phyloP scores from a whole-genome alignment of 30 jellyfish, hydroid and myxozoan genomes.

The Cassiopea xamachana region DNA sequence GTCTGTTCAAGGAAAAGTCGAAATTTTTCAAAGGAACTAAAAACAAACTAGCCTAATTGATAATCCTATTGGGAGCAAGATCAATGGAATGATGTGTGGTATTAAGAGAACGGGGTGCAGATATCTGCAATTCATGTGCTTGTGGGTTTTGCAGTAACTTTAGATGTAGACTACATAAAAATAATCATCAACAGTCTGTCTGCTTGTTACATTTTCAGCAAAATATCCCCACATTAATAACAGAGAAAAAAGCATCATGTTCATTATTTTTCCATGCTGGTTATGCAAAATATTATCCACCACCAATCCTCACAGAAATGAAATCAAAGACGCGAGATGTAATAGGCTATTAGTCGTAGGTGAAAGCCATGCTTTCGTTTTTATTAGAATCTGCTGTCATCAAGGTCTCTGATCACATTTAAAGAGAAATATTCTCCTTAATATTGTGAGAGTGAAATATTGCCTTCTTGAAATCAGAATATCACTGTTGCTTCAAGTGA shows the following conservation, averaged over 20 bases:
- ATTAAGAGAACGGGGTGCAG: background rate
- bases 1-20: background rate
- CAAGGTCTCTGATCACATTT: too few relatives aligned
- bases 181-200: background rate
- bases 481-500: too few relatives aligned
- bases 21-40: background rate
- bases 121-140: background rate
- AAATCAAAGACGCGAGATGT: too few relatives aligned
- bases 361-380: too few relatives aligned
- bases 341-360: too few relatives aligned
- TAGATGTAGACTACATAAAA: background rate
- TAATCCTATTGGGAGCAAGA: constrained; percentile 27
- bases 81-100: constrained; percentile 6
- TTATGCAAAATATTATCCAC: background rate
- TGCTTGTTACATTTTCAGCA: background rate
- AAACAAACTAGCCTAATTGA: background rate
- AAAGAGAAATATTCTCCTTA: too few relatives aligned
- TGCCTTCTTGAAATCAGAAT: too few relatives aligned
- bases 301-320: too few relatives aligned
- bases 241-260: background rate
- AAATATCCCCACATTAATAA: background rate
- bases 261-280: background rate
- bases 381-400: too few relatives aligned
- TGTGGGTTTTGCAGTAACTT: background rate
- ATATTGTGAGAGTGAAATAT: too few relatives aligned